These are phyloP conservation scores for Ectemnius continuus DNA, from an alignment of 2,888 invertebrate genomes.

Conservation along the genomic window DNA sequence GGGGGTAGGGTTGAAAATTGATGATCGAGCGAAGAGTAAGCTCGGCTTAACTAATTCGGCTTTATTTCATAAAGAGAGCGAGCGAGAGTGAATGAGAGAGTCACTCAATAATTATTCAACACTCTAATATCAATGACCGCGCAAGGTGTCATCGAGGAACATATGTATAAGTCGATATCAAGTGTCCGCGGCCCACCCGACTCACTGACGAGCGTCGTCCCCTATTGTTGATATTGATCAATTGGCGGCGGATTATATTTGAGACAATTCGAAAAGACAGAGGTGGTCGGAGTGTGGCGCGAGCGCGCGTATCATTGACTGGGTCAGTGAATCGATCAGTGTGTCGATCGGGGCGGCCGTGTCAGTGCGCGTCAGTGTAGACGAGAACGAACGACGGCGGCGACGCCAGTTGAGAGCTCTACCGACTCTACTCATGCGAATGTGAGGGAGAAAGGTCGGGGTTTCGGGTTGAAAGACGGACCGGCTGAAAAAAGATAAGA, in stretches of 20 bases:
- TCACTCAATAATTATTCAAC: constrained; percentile 38
- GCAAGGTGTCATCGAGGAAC: constrained; percentile 22
- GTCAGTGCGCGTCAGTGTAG: too few relatives aligned
- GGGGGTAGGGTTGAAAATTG: constrained; percentile 30
- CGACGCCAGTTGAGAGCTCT: constrained; percentile 75
- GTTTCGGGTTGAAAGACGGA: constrained; percentile 82
- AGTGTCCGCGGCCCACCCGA: constrained; percentile 7
- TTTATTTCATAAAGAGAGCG: constrained; percentile 47
- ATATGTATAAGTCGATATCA: constrained; percentile 5
- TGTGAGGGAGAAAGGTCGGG: constrained; percentile 81
- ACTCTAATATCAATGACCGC: constrained; percentile 35
- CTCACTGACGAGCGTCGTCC: constrained; percentile 24
- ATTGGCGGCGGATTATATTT: too few relatives aligned
- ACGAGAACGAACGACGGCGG: constrained; percentile 53
- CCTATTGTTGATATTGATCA: too few relatives aligned
- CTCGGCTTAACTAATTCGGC: constrained; percentile 40
- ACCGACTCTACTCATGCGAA: constrained; percentile 76
- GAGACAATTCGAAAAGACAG: too few relatives aligned
- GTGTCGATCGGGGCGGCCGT: too few relatives aligned
- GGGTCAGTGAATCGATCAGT: too few relatives aligned
- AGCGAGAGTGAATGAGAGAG: too few relatives aligned
- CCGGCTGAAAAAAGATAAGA: constrained; percentile 81
- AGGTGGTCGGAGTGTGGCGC: too few relatives aligned
- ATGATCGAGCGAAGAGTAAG: constrained; percentile 46
- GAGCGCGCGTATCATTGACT: too few relatives aligned